A percentile compares a stretch with the other conserved stretches of the same genome.
These are phyloP conservation scores for Hippocampus mohnikei DNA, from an alignment of 2,113 vertebrate genomes.

Conservation along the genomic window DNA sequence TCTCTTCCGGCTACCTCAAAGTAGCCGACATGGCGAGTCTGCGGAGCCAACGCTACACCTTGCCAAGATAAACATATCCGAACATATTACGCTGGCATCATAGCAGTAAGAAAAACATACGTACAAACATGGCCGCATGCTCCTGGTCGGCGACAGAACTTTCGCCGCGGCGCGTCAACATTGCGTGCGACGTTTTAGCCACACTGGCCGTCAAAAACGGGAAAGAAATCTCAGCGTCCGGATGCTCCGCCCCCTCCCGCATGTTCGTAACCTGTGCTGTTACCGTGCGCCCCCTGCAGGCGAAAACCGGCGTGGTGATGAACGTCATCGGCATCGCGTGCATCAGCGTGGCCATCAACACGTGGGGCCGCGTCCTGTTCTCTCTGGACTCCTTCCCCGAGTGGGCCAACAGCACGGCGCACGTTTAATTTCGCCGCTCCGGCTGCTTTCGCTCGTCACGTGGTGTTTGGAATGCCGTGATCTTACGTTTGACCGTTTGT, in stretches of 20 bases:
- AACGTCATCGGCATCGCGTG: slow-evolving; percentile 84
- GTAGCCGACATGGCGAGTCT: slow-evolving; percentile 90
- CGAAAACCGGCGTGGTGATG: slow-evolving; percentile 83
- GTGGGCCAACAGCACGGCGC: slow-evolving; percentile 77
- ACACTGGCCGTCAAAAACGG: background rate
- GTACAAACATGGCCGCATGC: background rate
- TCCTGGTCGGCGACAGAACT: background rate
- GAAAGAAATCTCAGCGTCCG: background rate
- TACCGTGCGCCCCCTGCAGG: slow-evolving; percentile 64
- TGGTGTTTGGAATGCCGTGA: background rate
- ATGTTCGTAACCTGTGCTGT: background rate
- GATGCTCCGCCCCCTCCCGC: background rate
- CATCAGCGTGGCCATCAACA: slow-evolving; percentile 87
- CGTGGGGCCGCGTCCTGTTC: slow-evolving; percentile 85
- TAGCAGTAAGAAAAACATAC: too few relatives aligned
- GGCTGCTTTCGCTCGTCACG: background rate
- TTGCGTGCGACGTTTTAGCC: background rate
- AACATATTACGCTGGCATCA: too few relatives aligned
- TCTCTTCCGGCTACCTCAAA: slow-evolving; percentile 83
- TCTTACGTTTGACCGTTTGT: background rate
- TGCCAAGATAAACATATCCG: background rate
- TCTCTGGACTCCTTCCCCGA: slow-evolving; percentile 79
- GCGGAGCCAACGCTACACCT: background rate
- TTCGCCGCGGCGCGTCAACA: background rate
- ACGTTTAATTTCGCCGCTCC: slow-evolving; percentile 14